A percentile compares a stretch with the other conserved stretches of the same genome.
Evolutionary conservation across 2,888 invertebrate genomes (phyloP).

Genomic region (Pterostichus madidus): DNA sequence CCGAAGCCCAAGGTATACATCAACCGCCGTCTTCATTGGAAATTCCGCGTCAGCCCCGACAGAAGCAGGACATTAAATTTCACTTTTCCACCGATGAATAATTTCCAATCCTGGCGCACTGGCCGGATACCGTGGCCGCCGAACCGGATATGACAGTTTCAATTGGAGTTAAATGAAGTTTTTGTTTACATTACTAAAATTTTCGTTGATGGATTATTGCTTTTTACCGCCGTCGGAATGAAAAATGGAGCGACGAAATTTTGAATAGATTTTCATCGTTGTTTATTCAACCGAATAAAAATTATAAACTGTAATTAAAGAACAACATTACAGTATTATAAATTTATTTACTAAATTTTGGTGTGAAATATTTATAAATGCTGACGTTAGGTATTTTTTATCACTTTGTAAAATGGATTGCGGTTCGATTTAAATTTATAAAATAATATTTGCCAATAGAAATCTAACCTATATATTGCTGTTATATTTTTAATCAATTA

Average conservation of each 20-base stretch:
- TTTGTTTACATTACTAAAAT: slow-evolving; percentile 57
- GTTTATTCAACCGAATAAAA: slow-evolving; percentile 11
- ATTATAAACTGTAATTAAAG: slow-evolving; percentile 28
- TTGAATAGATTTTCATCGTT: not conserved
- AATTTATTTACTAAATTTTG: not conserved
- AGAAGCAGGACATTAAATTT: slow-evolving; percentile 53
- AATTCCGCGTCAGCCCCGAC: slow-evolving; percentile 43
- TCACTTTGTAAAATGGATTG: not conserved
- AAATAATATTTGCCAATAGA: slow-evolving; percentile 6
- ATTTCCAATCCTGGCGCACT: slow-evolving; percentile 31
- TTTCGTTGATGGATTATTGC: slow-evolving; percentile 56
- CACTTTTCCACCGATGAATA: slow-evolving; percentile 60
- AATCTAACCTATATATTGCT: slow-evolving; percentile 6
- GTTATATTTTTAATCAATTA: slow-evolving; percentile 19
- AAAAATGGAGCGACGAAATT: not conserved
- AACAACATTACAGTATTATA: slow-evolving; percentile 35
- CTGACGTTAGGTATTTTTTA: slow-evolving; percentile 4
- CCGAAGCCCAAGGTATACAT: not conserved
- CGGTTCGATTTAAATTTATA: slow-evolving; percentile 12
- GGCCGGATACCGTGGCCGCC: slow-evolving; percentile 18
- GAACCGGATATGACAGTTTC: slow-evolving; percentile 60
- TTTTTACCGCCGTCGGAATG: not conserved
- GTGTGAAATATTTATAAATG: not conserved
- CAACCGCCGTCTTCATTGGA: slow-evolving; percentile 23
- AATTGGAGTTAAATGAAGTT: slow-evolving; percentile 64